phyloP scores from a whole-genome alignment of 64 coral and sea anemone genomes.

The Dendrophyllia cribrosa region DNA sequence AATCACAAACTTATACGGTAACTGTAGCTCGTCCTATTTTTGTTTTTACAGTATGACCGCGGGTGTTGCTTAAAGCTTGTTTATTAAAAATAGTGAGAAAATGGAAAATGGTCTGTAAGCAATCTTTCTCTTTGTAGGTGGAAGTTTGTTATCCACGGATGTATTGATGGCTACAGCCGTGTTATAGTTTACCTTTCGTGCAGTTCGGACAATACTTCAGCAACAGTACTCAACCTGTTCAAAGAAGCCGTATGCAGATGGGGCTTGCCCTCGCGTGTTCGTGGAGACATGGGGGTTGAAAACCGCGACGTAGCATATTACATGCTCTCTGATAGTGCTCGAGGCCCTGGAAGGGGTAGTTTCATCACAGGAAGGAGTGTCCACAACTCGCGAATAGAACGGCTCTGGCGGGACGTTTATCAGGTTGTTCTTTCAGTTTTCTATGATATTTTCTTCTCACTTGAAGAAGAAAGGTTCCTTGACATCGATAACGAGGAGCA shows the following conservation, averaged over 20 bases:
- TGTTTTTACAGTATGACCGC: too few relatives aligned
- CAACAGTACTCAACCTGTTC: slow-evolving; percentile 55
- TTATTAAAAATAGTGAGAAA: too few relatives aligned
- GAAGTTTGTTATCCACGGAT: slow-evolving; percentile 41
- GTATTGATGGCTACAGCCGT: slow-evolving; percentile 54
- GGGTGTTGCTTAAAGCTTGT: too few relatives aligned
- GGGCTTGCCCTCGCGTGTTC: slow-evolving; percentile 57
- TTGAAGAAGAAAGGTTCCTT: slow-evolving; percentile 35
- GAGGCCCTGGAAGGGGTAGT: slow-evolving; percentile 71
- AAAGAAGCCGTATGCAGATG: slow-evolving; percentile 20
- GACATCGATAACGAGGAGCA: slow-evolving; percentile 42
- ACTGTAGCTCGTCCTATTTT: too few relatives aligned
- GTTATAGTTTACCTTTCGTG: slow-evolving; percentile 28
- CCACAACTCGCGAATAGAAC: slow-evolving; percentile 69
- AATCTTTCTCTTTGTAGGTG: too few relatives aligned
- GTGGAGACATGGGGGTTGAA: slow-evolving; percentile 74
- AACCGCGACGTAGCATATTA: slow-evolving; percentile 65
- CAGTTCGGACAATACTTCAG: slow-evolving; percentile 25
- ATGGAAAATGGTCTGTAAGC: too few relatives aligned
- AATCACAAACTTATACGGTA: slow-evolving; percentile 74
- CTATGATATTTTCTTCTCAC: too few relatives aligned
- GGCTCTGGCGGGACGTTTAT: slow-evolving; percentile 69
- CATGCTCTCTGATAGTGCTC: slow-evolving; percentile 47
- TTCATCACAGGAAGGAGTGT: slow-evolving; percentile 72
- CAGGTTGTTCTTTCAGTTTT: slow-evolving; percentile 45